Evolutionary conservation across 2,113 vertebrate species (phyloP).

Genomic region (Coptodon rendalli): DNA sequence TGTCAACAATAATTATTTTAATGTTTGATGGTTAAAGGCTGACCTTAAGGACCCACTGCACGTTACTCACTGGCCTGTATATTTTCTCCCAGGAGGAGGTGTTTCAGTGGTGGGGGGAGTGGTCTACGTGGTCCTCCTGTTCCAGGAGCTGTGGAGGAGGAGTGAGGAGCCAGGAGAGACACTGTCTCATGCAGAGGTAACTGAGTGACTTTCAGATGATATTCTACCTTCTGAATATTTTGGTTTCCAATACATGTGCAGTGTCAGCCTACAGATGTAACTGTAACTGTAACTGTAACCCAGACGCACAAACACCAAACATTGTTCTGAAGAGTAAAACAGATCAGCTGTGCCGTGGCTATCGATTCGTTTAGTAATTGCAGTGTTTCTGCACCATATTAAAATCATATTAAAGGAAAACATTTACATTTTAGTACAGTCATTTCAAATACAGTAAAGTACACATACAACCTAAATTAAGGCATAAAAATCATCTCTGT

Average conservation of each 20-base stretch:
- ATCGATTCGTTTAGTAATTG: rapidly evolving
- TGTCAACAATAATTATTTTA: background rate
- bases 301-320: background rate
- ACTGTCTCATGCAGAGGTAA: conserved; percentile 84
- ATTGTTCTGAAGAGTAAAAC: background rate
- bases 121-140: conserved; percentile 90
- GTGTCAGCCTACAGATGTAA: background rate
- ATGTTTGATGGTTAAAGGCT: background rate
- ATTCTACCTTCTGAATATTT: background rate
- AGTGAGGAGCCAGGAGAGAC: conserved; percentile 82
- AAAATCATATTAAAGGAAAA: background rate
- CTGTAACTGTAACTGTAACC: background rate
- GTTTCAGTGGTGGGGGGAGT: conserved; percentile 90
- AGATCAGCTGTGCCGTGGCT: background rate
- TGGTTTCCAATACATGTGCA: background rate
- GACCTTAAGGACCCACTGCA: background rate
- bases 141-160: conserved; percentile 86
- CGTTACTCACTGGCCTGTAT: background rate
- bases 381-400: background rate
- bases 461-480: background rate
- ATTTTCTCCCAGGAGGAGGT: conserved; percentile 71
- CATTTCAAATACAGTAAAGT: background rate
- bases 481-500: background rate
- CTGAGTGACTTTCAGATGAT: background rate
- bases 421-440: background rate